A percentile compares a stretch with the other conserved stretches of the same genome.
Evolutionary conservation across 2,888 invertebrate genomes (phyloP).

Genomic region (Amphipyra tragopoginis): DNA sequence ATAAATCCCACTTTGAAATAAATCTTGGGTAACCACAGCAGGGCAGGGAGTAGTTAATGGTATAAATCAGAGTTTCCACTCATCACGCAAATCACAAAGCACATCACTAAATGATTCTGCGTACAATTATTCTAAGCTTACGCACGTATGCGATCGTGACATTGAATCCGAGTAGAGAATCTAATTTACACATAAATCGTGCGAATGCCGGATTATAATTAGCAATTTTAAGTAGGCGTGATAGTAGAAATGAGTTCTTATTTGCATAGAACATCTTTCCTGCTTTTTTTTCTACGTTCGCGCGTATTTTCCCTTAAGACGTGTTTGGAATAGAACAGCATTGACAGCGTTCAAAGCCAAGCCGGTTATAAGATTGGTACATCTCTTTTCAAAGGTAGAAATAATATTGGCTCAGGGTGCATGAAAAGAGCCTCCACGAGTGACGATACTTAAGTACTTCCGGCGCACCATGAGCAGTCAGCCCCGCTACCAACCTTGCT

Average conservation of each 20-base stretch:
- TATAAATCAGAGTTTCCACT: neutral
- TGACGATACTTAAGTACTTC: too few species aligned
- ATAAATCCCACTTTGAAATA: too few species aligned
- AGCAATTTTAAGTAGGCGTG: constrained; percentile 25
- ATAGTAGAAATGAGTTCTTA: constrained; percentile 34
- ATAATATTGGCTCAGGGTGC: too few species aligned
- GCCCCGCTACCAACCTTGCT: too few species aligned
- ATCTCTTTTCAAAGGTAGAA: too few species aligned
- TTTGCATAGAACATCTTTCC: constrained; percentile 44
- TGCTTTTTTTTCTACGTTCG: constrained; percentile 1
- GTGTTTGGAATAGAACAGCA: neutral
- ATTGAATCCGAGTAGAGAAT: constrained; percentile 31
- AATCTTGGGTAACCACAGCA: too few species aligned
- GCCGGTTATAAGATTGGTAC: neutral
- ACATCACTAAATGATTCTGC: constrained; percentile 33
- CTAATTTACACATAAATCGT: constrained; percentile 43
- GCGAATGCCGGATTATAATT: constrained; percentile 37
- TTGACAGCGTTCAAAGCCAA: neutral
- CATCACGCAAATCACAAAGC: neutral
- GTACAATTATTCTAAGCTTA: constrained; percentile 3
- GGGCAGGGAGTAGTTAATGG: too few species aligned
- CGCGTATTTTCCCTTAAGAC: neutral
- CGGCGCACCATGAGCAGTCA: too few species aligned
- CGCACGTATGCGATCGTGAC: constrained; percentile 44
- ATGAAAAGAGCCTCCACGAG: too few species aligned